Evolutionary conservation across 1,140 invertebrate species (phyloP).

Genomic region (Meloidogyne exigua): DNA sequence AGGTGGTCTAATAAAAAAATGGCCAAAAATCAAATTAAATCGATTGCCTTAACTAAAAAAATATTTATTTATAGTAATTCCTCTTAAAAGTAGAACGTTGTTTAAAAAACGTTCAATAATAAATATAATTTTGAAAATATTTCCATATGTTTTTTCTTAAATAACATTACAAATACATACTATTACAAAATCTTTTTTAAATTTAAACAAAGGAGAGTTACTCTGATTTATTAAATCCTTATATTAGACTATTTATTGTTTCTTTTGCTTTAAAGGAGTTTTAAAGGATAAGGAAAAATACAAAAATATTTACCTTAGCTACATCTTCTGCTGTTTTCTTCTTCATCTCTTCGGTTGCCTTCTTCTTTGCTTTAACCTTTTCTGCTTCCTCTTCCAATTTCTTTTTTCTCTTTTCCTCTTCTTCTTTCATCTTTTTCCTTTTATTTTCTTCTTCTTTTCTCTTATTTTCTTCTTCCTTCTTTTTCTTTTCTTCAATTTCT

Average conservation of each 20-base stretch:
- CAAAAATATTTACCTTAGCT: conserved; percentile 12
- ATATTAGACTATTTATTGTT: too few relatives aligned
- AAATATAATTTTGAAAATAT: neutral
- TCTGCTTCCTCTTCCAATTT: neutral
- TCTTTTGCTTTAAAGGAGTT: neutral
- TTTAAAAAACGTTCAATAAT: neutral
- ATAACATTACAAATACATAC: too few relatives aligned
- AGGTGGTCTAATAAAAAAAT: neutral
- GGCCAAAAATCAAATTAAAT: conserved; percentile 5
- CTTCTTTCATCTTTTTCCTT: neutral
- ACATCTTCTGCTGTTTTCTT: conserved; percentile 7
- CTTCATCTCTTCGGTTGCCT: neutral
- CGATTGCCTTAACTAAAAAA: neutral
- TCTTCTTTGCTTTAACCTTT: neutral
- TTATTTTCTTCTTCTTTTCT: conserved; percentile 17
- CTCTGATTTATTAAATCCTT: too few relatives aligned
- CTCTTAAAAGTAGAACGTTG: neutral
- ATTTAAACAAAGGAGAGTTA: too few relatives aligned
- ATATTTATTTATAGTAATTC: neutral
- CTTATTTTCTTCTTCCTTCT: conserved; percentile 13
- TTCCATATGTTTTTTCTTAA: neutral
- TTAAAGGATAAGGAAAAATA: neutral
- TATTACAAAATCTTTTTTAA: neutral
- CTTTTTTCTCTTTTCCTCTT: neutral
- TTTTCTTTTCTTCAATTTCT: conserved; percentile 27